A percentile compares a stretch with the other conserved stretches of the same genome.
These are phyloP conservation scores for Oreochromis mossambicus DNA, from an alignment of 2,797 vertebrate genomes.

Conservation along the genomic window DNA sequence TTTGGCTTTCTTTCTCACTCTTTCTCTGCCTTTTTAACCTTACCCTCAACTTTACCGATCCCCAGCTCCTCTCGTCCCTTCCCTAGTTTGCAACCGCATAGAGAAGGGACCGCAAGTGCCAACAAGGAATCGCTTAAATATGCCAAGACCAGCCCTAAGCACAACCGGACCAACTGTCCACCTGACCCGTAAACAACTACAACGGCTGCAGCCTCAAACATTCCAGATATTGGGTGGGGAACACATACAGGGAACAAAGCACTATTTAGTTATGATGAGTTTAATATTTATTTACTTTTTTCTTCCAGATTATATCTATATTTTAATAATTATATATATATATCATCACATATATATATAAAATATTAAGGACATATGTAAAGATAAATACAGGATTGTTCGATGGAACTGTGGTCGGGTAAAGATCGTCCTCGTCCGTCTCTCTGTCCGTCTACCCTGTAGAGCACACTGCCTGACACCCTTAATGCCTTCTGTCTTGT, in stretches of 20 bases:
- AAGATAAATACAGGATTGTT: constrained; percentile 29
- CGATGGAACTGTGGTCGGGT: constrained; percentile 17
- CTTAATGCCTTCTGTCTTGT: constrained; percentile 71
- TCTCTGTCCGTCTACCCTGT: constrained; percentile 50
- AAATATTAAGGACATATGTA: constrained; percentile 17
- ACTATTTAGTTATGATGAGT: constrained; percentile 32
- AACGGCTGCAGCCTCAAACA: constrained; percentile 36
- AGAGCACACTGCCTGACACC: constrained; percentile 77
- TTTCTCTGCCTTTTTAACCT: background rate
- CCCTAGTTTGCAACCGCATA: constrained; percentile 5
- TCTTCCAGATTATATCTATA: constrained; percentile 59
- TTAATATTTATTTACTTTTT: constrained; percentile 34
- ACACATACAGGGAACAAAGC: constrained; percentile 21
- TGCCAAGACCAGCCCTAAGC: constrained; percentile 56
- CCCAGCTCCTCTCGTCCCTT: background rate
- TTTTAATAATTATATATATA: constrained; percentile 18
- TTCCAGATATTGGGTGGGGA: constrained; percentile 37
- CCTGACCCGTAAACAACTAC: background rate
- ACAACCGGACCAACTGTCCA: constrained; percentile 47
- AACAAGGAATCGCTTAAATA: constrained; percentile 44
- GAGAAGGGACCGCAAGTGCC: constrained; percentile 60
- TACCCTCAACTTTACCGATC: background rate
- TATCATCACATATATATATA: background rate
- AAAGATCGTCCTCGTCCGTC: constrained; percentile 45
- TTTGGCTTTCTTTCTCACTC: constrained; percentile 6